Evolutionary conservation across 2,113 vertebrate genomes (phyloP), one percentile per base, ranked within the genome.

Genomic region (Brachypteracias leptosomus): DNA sequence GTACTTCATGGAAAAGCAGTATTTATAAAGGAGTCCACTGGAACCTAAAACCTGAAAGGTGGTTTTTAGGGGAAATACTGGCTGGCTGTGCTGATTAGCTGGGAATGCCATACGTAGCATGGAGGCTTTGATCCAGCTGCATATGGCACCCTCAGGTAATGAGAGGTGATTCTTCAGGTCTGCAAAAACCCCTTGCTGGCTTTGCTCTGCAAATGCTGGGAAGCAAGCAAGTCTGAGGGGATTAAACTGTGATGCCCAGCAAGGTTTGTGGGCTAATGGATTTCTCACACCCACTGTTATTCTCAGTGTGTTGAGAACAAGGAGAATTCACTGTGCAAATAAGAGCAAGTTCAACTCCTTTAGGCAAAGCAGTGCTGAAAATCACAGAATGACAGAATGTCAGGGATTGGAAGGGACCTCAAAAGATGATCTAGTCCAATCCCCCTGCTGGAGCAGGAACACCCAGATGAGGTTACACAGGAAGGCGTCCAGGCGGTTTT

Each of bases 131-230:
- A 66, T 71, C 71, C 28, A 42, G 35, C 58, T 67, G 51, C 51
- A 54, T 0, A 0, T 5, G 31, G 20, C 51, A 71, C 33, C 35
- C 59, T 80, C 18, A 33, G 20, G 46, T 33, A 82, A 70, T 0
- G 6, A 40, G 21, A 58, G 42, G 33, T 1, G 2, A 38, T 42
- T 40, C 44, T 77, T 25, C 46, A 78, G 57, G 11, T 68, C 40
- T 87, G 38, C 35, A 71, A 55, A 91, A 89, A 55, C 26, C 40
- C 51, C 73, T 90, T 59, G 58, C 71, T 86, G 75, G 18, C 35
- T 87, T 19, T 86, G 36, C 17, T 61, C 36, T 44, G 18, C 26
- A 49, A 38, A 22, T 58, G 20, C 18, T 71, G 65, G 63, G 71
- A 77, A 92, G 51, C n/a, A 81, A 80, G 42, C 49, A 55, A 38